Base-by-base conservation (phyloP, 1,140 invertebrate species). In the Lasioglossum albipes region DNA sequence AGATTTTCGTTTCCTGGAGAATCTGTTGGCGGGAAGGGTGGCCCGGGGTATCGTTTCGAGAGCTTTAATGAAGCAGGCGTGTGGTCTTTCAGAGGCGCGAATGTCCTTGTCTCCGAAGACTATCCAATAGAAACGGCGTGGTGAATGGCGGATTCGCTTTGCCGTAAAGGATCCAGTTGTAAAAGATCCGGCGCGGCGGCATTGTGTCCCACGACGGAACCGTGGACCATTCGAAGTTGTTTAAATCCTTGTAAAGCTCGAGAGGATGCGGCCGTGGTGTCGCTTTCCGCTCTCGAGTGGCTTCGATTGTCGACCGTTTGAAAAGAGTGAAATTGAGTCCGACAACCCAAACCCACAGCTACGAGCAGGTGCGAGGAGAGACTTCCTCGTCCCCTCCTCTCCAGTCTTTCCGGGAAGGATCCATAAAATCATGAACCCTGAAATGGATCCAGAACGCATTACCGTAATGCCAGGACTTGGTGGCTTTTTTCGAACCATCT, bases 241-340 rank as follows among this genome's bases (percentile, higher is more conserved):
- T 93, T 93, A 93, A 93, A 93, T 93, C 91, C 89, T 92, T 92
- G 90, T 93, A 91, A 87, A 87, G 87, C 80, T 87, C 83, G 70
- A 80, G 79, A 85, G 75, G 84, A 89, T 81, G 83, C 84, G 89
- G 69, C 84, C 74, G 72, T 66, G 87, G 90, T 91, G 90, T 92
- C 91, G 87, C 82, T 91, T 91, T 90, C 74, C 88, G 85, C 73
- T 89, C 82, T 92, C 91, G 89, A 93, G 90, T 91, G 91, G 89
- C 68, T 86, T 31, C 90, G 86, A 93, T 93, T 93, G 92, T 92
- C 85, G 82, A 84, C 69, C 62, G 52, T 62, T 79, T 87, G 79
- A 87, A 87, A 87, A 84, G 86, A 87, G 72, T 87, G 82, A 87
- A 87, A 87, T 87, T 84, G 86, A 87, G 82, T 75, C 78, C 64